Evolutionary conservation across 2,888 invertebrate species (phyloP).

Genomic region (Sipunculus nudus): DNA sequence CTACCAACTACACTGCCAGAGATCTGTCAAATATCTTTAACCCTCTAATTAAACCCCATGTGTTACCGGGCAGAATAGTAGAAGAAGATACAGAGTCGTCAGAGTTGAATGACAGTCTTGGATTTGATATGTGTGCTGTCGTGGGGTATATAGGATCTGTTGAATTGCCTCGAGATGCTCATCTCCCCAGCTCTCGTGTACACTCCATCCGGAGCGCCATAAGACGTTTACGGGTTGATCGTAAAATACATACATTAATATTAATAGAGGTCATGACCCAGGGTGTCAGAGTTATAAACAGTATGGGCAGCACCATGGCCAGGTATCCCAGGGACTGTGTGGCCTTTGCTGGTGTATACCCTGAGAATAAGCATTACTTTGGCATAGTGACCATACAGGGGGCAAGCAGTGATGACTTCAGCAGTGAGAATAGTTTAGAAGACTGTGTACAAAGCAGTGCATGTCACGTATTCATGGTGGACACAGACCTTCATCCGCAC

Average conservation of each 20-base stretch:
- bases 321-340: constrained; percentile 87
- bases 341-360: constrained; percentile 87
- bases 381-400: constrained; percentile 81
- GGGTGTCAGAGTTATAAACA: constrained; percentile 78
- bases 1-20: constrained; percentile 50
- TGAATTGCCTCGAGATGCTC: constrained; percentile 80
- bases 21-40: constrained; percentile 53
- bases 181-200: constrained; percentile 69
- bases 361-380: constrained; percentile 85
- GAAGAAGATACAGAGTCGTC: no score
- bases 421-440: constrained; percentile 51
- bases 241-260: constrained; percentile 81
- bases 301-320: constrained; percentile 81
- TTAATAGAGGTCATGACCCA: constrained; percentile 85
- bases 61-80: not conserved
- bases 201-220: constrained; percentile 85
- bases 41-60: constrained; percentile 40
- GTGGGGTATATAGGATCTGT: constrained; percentile 94
- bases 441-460: constrained; percentile 72
- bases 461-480: constrained; percentile 94
- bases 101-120: not conserved
- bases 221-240: constrained; percentile 85
- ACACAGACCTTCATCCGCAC: constrained; percentile 86
- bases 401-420: constrained; percentile 43
- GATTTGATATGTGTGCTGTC: constrained; percentile 55